Conservation (phyloP, 2,797 vertebrate genomes). For the Cossypha dichroa region DNA sequence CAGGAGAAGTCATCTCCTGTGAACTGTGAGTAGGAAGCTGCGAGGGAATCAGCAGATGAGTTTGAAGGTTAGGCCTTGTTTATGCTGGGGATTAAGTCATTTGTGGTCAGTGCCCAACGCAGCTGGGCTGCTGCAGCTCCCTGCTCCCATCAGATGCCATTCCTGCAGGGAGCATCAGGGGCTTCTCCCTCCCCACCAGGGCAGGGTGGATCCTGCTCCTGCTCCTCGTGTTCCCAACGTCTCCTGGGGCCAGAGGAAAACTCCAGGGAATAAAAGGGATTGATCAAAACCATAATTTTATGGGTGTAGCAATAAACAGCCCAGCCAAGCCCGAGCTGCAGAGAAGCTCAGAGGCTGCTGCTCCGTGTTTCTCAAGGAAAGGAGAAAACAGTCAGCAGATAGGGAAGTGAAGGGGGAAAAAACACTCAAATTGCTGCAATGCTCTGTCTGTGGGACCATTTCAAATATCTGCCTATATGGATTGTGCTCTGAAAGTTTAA, state of each 20-base stretch:
- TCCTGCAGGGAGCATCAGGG: background rate
- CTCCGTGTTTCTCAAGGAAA: background rate
- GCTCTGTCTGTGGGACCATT: constrained; percentile 47
- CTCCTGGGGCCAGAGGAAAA: background rate
- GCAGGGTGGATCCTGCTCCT: fast-evolving
- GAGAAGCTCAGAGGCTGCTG: background rate
- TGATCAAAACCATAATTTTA: constrained; percentile 28
- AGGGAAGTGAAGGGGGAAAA: background rate
- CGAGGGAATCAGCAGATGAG: constrained; percentile 28
- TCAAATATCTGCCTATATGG: constrained; percentile 57
- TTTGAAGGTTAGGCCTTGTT: constrained; percentile 45
- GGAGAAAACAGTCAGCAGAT: background rate
- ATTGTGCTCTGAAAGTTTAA: constrained; percentile 45
- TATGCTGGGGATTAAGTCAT: constrained; percentile 60
- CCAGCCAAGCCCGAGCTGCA: background rate
- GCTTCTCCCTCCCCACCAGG: fast-evolving
- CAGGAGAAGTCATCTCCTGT: constrained; percentile 30
- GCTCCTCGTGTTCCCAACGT: fast-evolving
- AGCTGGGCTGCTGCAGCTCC: constrained; percentile 51
- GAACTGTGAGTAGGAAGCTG: constrained; percentile 61
- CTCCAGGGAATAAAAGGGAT: background rate
- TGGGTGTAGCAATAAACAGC: constrained; percentile 14
- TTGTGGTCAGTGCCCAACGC: constrained; percentile 52
- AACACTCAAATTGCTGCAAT: background rate
- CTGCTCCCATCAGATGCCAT: constrained; percentile 19